Conservation (phyloP, 92 coral and sea anemone genomes). For the Parazoanthus darwini region DNA sequence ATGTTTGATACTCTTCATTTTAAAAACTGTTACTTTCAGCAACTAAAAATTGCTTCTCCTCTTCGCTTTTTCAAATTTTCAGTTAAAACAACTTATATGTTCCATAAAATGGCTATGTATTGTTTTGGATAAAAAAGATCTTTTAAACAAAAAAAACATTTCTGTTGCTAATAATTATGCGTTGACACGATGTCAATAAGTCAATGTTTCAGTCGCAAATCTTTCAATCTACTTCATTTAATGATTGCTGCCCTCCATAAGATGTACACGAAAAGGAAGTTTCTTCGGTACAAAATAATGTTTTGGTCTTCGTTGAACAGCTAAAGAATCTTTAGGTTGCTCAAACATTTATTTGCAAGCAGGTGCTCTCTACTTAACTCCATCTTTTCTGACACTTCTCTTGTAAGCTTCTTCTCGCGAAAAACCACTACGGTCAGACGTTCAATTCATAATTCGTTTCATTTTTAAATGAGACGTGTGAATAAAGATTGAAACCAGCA, state of each 20-base stretch:
- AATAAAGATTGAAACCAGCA: slow-evolving; percentile 18
- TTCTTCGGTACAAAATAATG: neutral
- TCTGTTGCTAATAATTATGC: neutral
- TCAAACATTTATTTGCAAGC: neutral
- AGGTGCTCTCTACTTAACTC: neutral
- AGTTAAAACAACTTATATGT: neutral
- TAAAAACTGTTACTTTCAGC: slow-evolving; percentile 4
- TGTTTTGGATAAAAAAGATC: neutral
- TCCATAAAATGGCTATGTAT: neutral
- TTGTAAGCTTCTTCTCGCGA: neutral
- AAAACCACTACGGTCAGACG: neutral
- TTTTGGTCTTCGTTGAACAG: neutral
- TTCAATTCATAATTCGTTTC: slow-evolving; percentile 15
- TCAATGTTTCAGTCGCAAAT: neutral
- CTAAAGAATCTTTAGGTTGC: slow-evolving; percentile 8
- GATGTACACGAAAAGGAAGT: neutral
- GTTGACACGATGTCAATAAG: neutral
- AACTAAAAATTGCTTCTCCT: neutral
- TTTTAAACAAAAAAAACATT: neutral
- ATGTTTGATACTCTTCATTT: slow-evolving; percentile 34
- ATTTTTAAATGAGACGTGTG: neutral
- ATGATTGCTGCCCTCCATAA: neutral
- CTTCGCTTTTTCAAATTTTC: neutral
- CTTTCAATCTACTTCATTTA: slow-evolving; percentile 9
- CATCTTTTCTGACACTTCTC: neutral